Percentiles rank a stretch among this genome's conserved stretches.
Conservation (phyloP, 2,888 invertebrate species). For the Morpho achilles region DNA sequence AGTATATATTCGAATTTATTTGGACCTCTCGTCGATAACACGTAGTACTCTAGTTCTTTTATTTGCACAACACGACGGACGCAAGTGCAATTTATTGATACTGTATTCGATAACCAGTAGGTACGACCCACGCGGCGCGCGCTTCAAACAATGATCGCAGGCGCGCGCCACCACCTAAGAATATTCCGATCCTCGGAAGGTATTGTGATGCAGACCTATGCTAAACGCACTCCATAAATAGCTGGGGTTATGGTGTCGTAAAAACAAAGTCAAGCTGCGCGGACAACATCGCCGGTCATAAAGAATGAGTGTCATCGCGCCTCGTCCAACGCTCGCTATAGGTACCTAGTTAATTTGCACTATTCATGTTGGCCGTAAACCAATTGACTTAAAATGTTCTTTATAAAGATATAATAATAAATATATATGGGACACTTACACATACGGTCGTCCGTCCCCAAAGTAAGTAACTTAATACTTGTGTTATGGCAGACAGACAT, state of each 20-base stretch:
- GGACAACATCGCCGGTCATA: slow-evolving; percentile 52
- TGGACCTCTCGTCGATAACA: slow-evolving; percentile 69
- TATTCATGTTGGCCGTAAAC: slow-evolving; percentile 7
- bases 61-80: slow-evolving; percentile 65
- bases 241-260: slow-evolving; percentile 65
- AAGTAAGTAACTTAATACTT: too few species aligned
- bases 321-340: slow-evolving; percentile 13
- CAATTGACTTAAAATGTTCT: too few species aligned
- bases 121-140: slow-evolving; percentile 62
- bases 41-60: slow-evolving; percentile 60
- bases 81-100: slow-evolving; percentile 76
- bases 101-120: slow-evolving; percentile 72
- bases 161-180: slow-evolving; percentile 47
- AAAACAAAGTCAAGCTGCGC: slow-evolving; percentile 75
- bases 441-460: too few species aligned
- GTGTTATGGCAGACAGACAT: too few species aligned
- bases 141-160: slow-evolving; percentile 44
- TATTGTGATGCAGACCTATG: slow-evolving; percentile 56
- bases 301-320: slow-evolving; percentile 56
- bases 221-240: slow-evolving; percentile 73
- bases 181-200: slow-evolving; percentile 59
- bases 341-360: slow-evolving; percentile 27
- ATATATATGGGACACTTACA: too few species aligned
- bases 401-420: too few species aligned
- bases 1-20: slow-evolving; percentile 70